Conservation (phyloP, 2,888 invertebrate genomes). For the Trichopria drosophilae region DNA sequence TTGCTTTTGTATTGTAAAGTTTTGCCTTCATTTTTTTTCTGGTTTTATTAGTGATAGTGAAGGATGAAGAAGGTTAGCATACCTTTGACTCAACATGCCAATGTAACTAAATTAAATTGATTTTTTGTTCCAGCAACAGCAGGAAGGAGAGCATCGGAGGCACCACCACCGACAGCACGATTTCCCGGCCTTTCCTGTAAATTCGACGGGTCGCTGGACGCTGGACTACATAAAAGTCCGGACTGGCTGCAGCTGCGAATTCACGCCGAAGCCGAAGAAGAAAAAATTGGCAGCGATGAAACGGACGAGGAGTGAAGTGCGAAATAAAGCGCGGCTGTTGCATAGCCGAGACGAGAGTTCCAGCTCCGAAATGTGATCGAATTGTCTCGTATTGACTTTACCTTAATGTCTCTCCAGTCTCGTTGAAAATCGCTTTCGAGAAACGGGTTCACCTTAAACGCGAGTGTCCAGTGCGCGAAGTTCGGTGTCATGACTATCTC, state of each 20-base stretch:
- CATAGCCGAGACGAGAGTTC: background rate
- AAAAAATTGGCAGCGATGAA: constrained; percentile 50
- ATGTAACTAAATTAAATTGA: no score
- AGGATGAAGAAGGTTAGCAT: no score
- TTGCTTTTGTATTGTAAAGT: no score
- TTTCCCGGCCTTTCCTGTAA: constrained; percentile 61
- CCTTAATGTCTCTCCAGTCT: no score
- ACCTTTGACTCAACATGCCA: no score
- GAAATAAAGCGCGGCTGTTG: constrained; percentile 35
- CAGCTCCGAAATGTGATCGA: background rate
- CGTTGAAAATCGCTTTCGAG: no score
- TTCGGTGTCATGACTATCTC: no score
- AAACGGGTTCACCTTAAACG: no score
- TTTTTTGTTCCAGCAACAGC: no score
- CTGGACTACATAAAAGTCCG: constrained; percentile 82
- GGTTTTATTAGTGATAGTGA: no score
- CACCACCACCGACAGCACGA: constrained; percentile 53
- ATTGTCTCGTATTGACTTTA: constrained; percentile 1
- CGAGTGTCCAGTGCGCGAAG: no score
- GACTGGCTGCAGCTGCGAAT: constrained; percentile 83
- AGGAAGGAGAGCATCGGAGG: constrained; percentile 52
- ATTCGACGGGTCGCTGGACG: constrained; percentile 65
- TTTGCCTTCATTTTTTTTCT: no score
- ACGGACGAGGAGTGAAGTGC: constrained; percentile 40
- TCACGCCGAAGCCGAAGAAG: constrained; percentile 65